Evolutionary conservation across 2,113 vertebrate species (phyloP).

Genomic region (Thunnus maccoyii): DNA sequence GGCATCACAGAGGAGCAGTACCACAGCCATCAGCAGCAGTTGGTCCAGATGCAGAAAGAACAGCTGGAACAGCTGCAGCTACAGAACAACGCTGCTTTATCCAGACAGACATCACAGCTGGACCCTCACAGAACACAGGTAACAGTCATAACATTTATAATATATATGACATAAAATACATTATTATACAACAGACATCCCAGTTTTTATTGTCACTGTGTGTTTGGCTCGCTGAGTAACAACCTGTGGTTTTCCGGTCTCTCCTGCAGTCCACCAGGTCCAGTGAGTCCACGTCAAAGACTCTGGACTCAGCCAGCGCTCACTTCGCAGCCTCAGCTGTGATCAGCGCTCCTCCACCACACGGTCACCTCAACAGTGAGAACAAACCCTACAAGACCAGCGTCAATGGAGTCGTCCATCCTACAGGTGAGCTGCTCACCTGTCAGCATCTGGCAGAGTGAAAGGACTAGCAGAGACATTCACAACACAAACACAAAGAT

Average conservation of each 20-base stretch:
- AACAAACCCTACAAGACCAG: conserved; percentile 82
- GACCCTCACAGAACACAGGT: neutral
- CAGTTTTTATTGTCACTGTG: neutral
- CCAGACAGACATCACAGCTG: conserved; percentile 86
- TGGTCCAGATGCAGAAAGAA: conserved; percentile 93
- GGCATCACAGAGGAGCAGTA: conserved; percentile 96
- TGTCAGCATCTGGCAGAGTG: neutral
- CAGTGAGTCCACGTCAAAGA: conserved; percentile 90
- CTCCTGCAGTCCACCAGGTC: conserved; percentile 83
- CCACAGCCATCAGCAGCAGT: conserved; percentile 93
- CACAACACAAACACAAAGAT: too few relatives aligned
- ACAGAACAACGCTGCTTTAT: conserved; percentile 86
- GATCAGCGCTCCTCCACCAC: conserved; percentile 83
- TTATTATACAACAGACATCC: too few relatives aligned
- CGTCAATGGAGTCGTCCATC: conserved; percentile 89
- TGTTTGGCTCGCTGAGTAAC: too few relatives aligned
- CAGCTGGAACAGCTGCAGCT: conserved; percentile 91
- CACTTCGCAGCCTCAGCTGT: conserved; percentile 95
- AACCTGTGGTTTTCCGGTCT: neutral
- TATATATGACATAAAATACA: too few relatives aligned
- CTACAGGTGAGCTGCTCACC: conserved; percentile 84
- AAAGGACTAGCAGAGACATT: neutral
- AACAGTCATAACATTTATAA: too few relatives aligned
- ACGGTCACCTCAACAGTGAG: conserved; percentile 84
- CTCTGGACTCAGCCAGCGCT: conserved; percentile 93